Conservation (phyloP, 2,888 invertebrate species). For the Mactromeris polynyma region DNA sequence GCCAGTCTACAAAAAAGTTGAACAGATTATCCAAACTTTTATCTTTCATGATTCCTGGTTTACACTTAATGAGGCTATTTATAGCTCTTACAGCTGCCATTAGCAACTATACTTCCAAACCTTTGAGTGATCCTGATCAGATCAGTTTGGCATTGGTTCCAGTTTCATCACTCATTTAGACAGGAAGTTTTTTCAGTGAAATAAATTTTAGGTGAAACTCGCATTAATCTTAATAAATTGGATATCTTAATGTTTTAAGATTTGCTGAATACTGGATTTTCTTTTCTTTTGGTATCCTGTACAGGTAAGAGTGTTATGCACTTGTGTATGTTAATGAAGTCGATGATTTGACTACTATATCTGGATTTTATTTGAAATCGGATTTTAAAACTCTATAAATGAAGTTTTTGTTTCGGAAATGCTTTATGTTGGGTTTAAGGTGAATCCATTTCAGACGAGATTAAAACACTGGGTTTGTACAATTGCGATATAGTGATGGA, state of each 20-base stretch:
- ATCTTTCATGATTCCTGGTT: conserved; percentile 33
- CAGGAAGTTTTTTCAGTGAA: background rate
- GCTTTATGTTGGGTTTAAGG: background rate
- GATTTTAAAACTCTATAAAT: background rate
- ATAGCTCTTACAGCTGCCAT: conserved; percentile 35
- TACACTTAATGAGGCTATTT: conserved; percentile 36
- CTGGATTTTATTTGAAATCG: background rate
- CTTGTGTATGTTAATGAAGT: background rate
- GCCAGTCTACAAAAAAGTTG: conserved; percentile 18
- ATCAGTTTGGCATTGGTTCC: conserved; percentile 19
- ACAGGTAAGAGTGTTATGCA: background rate
- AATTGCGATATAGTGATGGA: background rate
- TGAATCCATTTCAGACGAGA: too few species aligned
- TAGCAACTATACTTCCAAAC: conserved; percentile 3
- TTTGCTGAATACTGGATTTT: background rate
- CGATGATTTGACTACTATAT: background rate
- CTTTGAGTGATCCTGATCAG: conserved; percentile 28
- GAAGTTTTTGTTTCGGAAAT: background rate
- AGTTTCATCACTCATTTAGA: conserved; percentile 1
- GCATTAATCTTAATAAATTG: background rate
- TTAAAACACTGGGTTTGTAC: background rate
- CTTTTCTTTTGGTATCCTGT: background rate
- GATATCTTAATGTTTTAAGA: background rate
- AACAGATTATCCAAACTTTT: conserved; percentile 13
- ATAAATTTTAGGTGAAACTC: background rate